Evolutionary conservation across 1,140 invertebrate species (phyloP).

Genomic region (Fragariocoptes setiger): DNA sequence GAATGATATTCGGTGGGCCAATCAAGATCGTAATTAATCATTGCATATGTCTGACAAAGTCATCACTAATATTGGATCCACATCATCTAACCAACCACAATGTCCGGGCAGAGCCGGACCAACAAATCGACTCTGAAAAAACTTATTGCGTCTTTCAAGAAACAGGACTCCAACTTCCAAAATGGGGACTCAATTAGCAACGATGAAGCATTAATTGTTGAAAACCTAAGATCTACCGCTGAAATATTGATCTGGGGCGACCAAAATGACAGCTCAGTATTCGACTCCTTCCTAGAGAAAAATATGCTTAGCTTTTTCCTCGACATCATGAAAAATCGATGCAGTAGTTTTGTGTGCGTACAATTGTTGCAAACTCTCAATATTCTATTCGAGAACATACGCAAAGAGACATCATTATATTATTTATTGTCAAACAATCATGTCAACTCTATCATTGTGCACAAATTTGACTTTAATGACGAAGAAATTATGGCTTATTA

Average conservation of each 20-base stretch:
- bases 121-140: no score
- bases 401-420: conserved; percentile 96
- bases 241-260: conserved; percentile 99
- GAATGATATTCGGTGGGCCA: no score
- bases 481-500: conserved; percentile 99
- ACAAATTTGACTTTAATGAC: conserved; percentile 97
- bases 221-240: conserved; percentile 78
- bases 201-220: conserved; percentile 72
- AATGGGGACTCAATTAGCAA: no score
- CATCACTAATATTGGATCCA: no score
- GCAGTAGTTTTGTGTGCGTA: conserved; percentile 83
- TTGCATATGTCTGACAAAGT: no score
- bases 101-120: no score
- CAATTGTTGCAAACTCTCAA: conserved; percentile 90
- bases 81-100: no score
- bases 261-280: conserved; percentile 95
- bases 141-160: no score
- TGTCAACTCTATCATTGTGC: conserved; percentile 94
- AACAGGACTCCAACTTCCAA: no score
- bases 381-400: conserved; percentile 96
- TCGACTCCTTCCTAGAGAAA: conserved; percentile 96
- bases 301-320: conserved; percentile 97
- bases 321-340: conserved; percentile 84
- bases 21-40: no score
- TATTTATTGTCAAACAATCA: conserved; percentile 97